Evolutionary conservation across 2,113 vertebrate genomes (phyloP), one percentile per base, ranked within the genome.

Genomic region (Eptesicus fuscus): DNA sequence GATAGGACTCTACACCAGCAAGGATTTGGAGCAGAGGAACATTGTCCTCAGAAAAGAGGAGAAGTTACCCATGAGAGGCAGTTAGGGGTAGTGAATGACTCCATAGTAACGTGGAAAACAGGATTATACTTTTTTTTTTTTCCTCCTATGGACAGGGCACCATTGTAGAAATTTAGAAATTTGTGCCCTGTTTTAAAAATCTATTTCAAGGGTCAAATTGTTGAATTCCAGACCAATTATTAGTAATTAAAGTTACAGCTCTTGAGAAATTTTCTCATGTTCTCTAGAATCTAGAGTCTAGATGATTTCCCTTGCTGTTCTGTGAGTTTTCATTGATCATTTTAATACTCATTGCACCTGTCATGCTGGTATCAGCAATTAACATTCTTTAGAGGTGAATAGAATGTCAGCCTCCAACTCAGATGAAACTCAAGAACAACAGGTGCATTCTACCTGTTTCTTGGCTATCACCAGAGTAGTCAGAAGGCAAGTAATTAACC

Each of bases 381-480:
- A 94, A 88, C 96, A 94, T 97, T 97, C 94, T 92, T 93, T n/a
- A 44, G 93, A 56, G 65, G 69, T 25, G 73, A 95, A 65, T 9
- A 78, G 87, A 88, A 80, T 85, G 82, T 85, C 63, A 59, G 47
- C 35, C 67, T 94, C 53, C 83, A 93, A 89, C 92, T 92, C 92
- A 92, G 78, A 69, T 88, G 67, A 73, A 86, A 37, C 65, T 67
- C 53, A 42, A 35, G 95, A 93, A 97, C 96, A 94, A 96, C 96
- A 96, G 93, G 89, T 95, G 76, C 83, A 76, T 95, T 93, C 91
- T 95, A 78, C 88, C 95, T 90, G 53, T 35, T 88, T 78, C 84
- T 93, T 90, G 95, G 77, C 90, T 59, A 7, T 80, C 2, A 32
- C 17, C 59, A 32, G 77, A 25, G 6, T 61, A 53, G 51, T 95